Percentiles rank a stretch among this genome's conserved stretches.
Evolutionary conservation across 2,797 vertebrate species (phyloP).

Genomic region (Myripristis jacobus): DNA sequence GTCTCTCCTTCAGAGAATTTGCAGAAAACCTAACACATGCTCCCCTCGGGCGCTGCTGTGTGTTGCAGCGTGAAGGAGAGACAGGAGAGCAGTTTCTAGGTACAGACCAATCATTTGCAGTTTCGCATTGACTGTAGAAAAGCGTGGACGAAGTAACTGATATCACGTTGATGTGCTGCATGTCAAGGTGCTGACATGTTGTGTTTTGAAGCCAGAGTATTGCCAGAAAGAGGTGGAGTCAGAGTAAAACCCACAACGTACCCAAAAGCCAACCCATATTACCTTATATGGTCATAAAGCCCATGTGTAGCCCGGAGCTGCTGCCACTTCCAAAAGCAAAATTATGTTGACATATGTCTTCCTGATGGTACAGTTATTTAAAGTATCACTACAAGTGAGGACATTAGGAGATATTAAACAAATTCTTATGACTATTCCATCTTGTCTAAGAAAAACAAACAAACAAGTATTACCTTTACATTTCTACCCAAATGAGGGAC

Average conservation of each 20-base stretch:
- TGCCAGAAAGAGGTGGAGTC: slow-evolving; percentile 12
- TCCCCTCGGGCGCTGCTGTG: background rate
- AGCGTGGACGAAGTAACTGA: background rate
- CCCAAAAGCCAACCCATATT: slow-evolving; percentile 20
- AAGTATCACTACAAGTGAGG: no score
- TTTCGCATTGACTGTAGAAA: slow-evolving; percentile 1
- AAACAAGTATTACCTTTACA: background rate
- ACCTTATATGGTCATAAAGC: slow-evolving; percentile 41
- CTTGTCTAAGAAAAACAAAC: no score
- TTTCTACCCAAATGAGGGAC: background rate
- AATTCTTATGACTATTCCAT: no score
- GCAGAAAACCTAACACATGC: background rate
- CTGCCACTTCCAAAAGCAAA: background rate
- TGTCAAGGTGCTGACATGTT: background rate
- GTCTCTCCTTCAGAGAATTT: slow-evolving; percentile 10
- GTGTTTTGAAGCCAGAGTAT: slow-evolving; percentile 26
- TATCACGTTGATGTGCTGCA: background rate
- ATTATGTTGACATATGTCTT: no score
- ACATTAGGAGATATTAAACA: no score
- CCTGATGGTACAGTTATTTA: no score
- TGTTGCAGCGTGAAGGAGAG: background rate
- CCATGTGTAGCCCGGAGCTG: background rate
- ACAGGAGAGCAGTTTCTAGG: background rate
- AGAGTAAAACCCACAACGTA: slow-evolving; percentile 28
- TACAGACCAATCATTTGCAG: background rate